phyloP scores from a whole-genome alignment of 2,888 invertebrate genomes.

The Poecilobothrus nobilitatus region DNA sequence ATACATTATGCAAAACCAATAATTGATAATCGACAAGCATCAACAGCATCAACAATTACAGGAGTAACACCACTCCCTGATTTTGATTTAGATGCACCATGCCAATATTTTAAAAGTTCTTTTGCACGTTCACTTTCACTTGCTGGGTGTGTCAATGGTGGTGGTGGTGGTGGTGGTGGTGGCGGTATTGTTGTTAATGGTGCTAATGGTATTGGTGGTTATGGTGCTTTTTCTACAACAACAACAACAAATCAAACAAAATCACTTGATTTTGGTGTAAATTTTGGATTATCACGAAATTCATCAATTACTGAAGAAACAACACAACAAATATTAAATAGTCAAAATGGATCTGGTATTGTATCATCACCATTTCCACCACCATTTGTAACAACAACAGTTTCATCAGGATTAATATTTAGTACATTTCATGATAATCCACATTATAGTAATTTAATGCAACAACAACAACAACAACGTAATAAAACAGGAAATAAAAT shows the following conservation, averaged over 20 bases:
- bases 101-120: conserved; percentile 48
- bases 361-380: conserved; percentile 20
- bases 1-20: too few relatives aligned
- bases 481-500: conserved; percentile 23
- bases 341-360: not conserved
- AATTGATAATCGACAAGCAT: conserved; percentile 4
- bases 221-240: conserved; percentile 20
- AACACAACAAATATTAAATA: not conserved
- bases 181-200: not conserved
- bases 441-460: conserved; percentile 13
- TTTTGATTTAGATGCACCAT: conserved; percentile 41
- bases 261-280: conserved; percentile 41
- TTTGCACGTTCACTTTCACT: conserved; percentile 49
- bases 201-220: conserved; percentile 21
- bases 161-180: conserved; percentile 21
- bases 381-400: conserved; percentile 25
- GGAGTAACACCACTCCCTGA: conserved; percentile 27
- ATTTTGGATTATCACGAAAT: conserved; percentile 19
- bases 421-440: conserved; percentile 15
- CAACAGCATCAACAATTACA: conserved; percentile 24
- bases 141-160: conserved; percentile 21
- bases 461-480: conserved; percentile 21
- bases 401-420: conserved; percentile 13
- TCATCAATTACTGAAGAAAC: conserved; percentile 17
- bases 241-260: conserved; percentile 32